A percentile compares a stretch with the other conserved stretches of the same genome.
Evolutionary conservation across 2,113 vertebrate genomes (phyloP).

Genomic region (Todiramphus saurophagus): DNA sequence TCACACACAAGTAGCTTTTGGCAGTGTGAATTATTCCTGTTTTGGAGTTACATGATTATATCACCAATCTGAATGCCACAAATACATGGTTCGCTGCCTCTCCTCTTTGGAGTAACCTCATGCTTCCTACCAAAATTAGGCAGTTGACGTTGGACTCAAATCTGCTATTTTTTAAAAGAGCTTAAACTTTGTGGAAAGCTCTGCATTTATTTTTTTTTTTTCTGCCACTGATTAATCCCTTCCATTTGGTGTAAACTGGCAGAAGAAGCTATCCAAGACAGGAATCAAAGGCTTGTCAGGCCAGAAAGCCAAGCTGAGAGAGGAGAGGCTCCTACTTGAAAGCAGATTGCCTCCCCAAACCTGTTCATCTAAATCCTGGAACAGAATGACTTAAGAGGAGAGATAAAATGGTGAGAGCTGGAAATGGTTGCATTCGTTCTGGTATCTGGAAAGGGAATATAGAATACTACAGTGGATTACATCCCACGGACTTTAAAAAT

Average conservation of each 20-base stretch:
- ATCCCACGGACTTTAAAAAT: background rate
- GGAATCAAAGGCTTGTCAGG: background rate
- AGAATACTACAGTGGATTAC: background rate
- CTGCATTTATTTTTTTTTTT: background rate
- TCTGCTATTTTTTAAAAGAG: background rate
- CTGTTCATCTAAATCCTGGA: background rate
- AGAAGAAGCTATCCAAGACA: background rate
- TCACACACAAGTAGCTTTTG: conserved; percentile 25
- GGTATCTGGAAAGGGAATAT: background rate
- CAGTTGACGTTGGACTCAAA: conserved; percentile 27
- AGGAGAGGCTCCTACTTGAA: background rate
- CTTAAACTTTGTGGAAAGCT: background rate
- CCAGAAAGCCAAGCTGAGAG: background rate
- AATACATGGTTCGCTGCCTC: conserved; percentile 45
- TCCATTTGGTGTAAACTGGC: background rate
- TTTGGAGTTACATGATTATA: conserved; percentile 17
- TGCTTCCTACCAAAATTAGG: conserved; percentile 65
- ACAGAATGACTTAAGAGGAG: background rate
- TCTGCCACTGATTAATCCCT: conserved; percentile 12
- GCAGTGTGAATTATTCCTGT: conserved; percentile 11
- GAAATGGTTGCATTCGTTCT: background rate
- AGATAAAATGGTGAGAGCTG: background rate
- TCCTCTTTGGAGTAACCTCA: conserved; percentile 54
- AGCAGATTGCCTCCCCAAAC: background rate
- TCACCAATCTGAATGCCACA: conserved; percentile 35